Conservation (phyloP, 2,888 invertebrate genomes). For the Cryptus viduatorius region DNA sequence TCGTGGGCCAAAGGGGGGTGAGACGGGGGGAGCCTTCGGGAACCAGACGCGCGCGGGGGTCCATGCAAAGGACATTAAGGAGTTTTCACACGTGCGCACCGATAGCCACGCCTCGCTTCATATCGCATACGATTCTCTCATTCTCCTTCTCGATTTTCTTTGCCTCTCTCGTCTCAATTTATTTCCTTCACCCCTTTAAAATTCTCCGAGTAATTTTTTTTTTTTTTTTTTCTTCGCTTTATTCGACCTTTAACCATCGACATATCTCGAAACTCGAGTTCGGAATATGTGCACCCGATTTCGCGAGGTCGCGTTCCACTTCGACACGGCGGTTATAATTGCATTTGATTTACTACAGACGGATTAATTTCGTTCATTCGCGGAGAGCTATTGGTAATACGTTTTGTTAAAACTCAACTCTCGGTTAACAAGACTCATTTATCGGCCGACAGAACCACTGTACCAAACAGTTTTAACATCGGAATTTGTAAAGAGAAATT, state of each 20-base stretch:
- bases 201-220: neutral
- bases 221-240: neutral
- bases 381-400: too few species aligned
- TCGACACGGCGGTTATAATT: neutral
- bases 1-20: neutral
- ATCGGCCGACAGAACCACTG: too few species aligned
- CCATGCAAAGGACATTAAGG: slow-evolving; percentile 64
- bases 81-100: slow-evolving; percentile 55
- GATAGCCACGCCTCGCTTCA: slow-evolving; percentile 56
- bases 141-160: slow-evolving; percentile 3
- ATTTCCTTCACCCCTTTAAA: neutral
- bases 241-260: neutral
- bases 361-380: neutral
- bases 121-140: slow-evolving; percentile 4
- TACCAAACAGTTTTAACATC: too few species aligned
- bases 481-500: neutral
- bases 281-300: neutral
- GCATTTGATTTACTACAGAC: neutral
- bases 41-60: slow-evolving; percentile 27
- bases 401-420: neutral
- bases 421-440: neutral
- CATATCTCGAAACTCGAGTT: neutral
- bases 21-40: slow-evolving; percentile 1
- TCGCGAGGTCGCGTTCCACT: neutral
- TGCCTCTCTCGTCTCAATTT: neutral